Conservation (phyloP, 2,888 invertebrate species). For the Pegoplata infirma region DNA sequence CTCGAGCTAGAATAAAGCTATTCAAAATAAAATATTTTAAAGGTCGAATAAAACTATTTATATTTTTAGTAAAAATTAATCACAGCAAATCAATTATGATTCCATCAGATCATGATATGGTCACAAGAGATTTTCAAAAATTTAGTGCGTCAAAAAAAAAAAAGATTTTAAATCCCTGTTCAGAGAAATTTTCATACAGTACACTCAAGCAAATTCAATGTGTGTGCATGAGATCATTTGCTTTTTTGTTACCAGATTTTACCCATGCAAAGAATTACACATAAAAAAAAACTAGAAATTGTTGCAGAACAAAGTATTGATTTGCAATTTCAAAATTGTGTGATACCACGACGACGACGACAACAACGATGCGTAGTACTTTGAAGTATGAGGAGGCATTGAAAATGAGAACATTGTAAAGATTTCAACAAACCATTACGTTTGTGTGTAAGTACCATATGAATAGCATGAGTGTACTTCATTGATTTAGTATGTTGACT, state of each 20-base stretch:
- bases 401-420: constrained; percentile 43
- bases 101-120: no score
- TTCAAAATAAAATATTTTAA: no score
- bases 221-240: constrained; percentile 55
- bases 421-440: constrained; percentile 40
- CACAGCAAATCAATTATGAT: no score
- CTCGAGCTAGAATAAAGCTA: no score
- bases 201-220: neutral
- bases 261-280: constrained; percentile 55
- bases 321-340: constrained; percentile 42
- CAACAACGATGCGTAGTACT: neutral
- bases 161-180: no score
- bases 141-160: no score
- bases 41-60: no score
- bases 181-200: neutral
- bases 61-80: no score
- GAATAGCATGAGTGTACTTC: neutral
- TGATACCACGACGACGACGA: neutral
- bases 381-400: neutral
- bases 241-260: constrained; percentile 18
- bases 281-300: constrained; percentile 14
- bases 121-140: no score
- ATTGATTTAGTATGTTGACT: constrained; percentile 33
- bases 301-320: constrained; percentile 52
- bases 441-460: no score